phyloP scores from a whole-genome alignment of 2,113 vertebrate genomes.

The Crocuta crocuta region DNA sequence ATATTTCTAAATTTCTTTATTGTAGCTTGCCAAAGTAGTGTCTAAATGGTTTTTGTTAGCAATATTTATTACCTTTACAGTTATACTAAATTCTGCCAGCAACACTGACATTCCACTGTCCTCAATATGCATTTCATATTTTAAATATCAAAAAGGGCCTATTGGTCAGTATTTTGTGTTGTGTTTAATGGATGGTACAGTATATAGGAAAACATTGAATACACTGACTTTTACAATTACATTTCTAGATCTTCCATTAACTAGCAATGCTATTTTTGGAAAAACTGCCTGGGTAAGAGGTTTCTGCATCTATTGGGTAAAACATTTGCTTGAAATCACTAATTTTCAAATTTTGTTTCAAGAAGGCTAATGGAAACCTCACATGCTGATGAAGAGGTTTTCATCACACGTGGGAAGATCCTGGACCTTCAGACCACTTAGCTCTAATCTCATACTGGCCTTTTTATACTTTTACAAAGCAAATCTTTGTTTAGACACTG shows the following conservation, averaged over 20 bases:
- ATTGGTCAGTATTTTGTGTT: neutral
- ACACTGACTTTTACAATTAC: neutral
- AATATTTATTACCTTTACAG: neutral
- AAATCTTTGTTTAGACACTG: neutral
- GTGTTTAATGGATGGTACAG: neutral
- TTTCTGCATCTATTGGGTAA: neutral
- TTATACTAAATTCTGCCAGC: neutral
- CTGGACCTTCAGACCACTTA: neutral
- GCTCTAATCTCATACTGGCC: neutral
- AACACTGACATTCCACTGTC: neutral
- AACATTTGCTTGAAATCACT: neutral
- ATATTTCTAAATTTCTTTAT: neutral
- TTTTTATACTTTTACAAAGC: neutral
- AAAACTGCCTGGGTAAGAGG: neutral
- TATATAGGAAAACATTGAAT: neutral
- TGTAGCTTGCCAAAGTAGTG: neutral
- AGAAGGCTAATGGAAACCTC: neutral
- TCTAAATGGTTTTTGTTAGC: neutral
- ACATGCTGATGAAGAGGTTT: neutral
- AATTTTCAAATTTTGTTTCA: neutral
- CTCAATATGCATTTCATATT: neutral
- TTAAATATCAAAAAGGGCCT: neutral
- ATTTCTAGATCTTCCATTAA: neutral
- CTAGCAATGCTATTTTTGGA: neutral
- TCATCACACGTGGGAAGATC: neutral